These are phyloP conservation scores for Caenorhabditis sp. DNA, from an alignment of 2,888 invertebrate species.

Conservation along the genomic window DNA sequence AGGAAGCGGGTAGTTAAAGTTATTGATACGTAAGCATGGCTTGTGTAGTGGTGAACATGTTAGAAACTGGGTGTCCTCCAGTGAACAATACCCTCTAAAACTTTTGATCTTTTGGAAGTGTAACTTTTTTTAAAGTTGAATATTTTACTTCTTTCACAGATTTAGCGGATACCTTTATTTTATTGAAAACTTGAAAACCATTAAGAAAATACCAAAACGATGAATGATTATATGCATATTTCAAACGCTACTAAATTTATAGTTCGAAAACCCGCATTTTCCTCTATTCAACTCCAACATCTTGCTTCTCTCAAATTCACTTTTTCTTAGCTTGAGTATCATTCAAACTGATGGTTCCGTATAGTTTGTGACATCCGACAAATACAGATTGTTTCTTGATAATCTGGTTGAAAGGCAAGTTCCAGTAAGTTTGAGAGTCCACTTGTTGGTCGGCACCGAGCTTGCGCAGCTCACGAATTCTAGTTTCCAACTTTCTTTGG, in stretches of 20 bases:
- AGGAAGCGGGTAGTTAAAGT: conserved; percentile 8
- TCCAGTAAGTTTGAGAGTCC: conserved; percentile 71
- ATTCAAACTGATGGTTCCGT: conserved; percentile 71
- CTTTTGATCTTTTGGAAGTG: conserved; percentile 21
- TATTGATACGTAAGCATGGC: conserved; percentile 35
- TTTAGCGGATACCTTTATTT: too few species aligned
- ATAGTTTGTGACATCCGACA: conserved; percentile 73
- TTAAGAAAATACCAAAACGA: too few species aligned
- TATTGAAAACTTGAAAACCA: too few species aligned
- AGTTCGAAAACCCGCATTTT: conserved; percentile 38
- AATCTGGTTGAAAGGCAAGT: conserved; percentile 73
- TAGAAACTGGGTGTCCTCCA: conserved; percentile 15
- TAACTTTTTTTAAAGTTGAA: too few species aligned
- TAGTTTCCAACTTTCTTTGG: conserved; percentile 69
- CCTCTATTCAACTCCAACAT: background rate
- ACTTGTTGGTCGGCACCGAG: conserved; percentile 64
- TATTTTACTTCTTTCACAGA: too few species aligned
- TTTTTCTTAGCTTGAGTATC: conserved; percentile 49
- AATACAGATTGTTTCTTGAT: conserved; percentile 69
- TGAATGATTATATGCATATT: too few species aligned
- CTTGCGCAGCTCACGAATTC: conserved; percentile 63
- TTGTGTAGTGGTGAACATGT: background rate
- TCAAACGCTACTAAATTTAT: background rate
- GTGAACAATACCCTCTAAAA: conserved; percentile 19
- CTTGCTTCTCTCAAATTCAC: background rate